Base-by-base conservation (phyloP, 1,140 invertebrate species). In the Zaprionus inermis region DNA sequence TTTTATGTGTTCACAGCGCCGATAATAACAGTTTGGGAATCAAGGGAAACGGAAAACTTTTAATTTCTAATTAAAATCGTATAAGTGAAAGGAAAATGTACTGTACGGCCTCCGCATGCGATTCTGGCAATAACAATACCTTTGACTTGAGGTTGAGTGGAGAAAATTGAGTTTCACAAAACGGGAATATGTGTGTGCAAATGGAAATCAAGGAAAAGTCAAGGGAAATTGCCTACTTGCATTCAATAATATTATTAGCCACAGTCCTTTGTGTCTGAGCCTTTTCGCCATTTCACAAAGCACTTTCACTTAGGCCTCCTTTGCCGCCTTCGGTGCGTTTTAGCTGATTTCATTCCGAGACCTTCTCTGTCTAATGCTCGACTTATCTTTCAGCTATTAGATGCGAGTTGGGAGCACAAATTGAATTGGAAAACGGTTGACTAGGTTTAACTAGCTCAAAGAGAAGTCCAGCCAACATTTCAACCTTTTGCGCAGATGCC, bases 1-100 rank as follows among this genome's bases (percentile, higher is more conserved):
- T 44, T 16, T 36, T 41, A 16, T 16, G 14, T 10, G n/a, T 55
- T 44, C 10, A 49, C 36, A 24, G 59, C 46, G 24, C 24, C 1
- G 5, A 58, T 76, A 76, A 44, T 66, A 55, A n/a, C n/a, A 56
- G 69, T 85, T 68, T 44, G 1, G 18, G 34, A 38, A 74, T 72
- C 71, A 75, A 60, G 66, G 65, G 11, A 59, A 69, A 77, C 59
- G 73, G 22, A 57, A 70, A 85, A 67, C 65, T 79, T 72, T 81
- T 61, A 55, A 68, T 72, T 76, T 79, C 54, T 73, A 81, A 67
- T 51, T 61, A 67, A 61, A 69, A 61, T 34, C 38, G 22, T 32
- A 60, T 28, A 44, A 61, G 1, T n/a, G 1, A 1, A 49, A 49
- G 18, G 9, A 46, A 46, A 20, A 49, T 1, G 3, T 22, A 12